Percentiles rank a stretch among this genome's conserved stretches.
Evolutionary conservation across 2,797 vertebrate genomes (phyloP).

Genomic region (Manis javanica): DNA sequence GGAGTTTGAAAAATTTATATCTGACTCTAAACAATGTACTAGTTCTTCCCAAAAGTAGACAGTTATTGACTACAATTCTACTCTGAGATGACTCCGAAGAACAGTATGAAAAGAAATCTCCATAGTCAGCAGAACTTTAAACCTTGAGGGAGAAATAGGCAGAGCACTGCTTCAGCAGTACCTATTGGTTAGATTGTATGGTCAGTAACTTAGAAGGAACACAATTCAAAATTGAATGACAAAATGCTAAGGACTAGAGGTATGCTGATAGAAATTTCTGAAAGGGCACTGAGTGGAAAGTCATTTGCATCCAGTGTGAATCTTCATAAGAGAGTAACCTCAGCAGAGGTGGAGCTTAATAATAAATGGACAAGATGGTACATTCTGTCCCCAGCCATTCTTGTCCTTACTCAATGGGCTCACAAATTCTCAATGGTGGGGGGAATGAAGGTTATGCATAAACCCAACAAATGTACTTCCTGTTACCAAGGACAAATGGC

Average conservation of each 20-base stretch:
- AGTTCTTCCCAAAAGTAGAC: not conserved
- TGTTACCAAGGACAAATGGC: not conserved
- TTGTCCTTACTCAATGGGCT: not conserved
- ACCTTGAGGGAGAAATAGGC: not conserved
- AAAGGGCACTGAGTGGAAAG: not conserved
- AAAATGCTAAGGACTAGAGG: not conserved
- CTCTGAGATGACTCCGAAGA: not conserved
- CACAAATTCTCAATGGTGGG: not conserved
- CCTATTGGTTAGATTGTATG: not conserved
- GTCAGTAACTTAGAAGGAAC: not conserved
- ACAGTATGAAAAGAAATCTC: not conserved
- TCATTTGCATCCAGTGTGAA: not conserved
- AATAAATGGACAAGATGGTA: not conserved
- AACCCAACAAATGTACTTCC: not conserved
- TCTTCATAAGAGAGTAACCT: not conserved
- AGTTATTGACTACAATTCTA: rapidly evolving
- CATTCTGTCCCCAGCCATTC: not conserved
- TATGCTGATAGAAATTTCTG: not conserved
- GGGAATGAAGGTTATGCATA: not conserved
- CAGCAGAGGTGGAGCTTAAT: not conserved
- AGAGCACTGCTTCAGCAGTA: not conserved
- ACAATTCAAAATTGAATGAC: not conserved
- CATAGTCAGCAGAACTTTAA: not conserved
- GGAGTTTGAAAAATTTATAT: not conserved
- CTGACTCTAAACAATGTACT: not conserved